phyloP scores from a whole-genome alignment of 2,888 invertebrate species.

The Hyalella azteca region DNA sequence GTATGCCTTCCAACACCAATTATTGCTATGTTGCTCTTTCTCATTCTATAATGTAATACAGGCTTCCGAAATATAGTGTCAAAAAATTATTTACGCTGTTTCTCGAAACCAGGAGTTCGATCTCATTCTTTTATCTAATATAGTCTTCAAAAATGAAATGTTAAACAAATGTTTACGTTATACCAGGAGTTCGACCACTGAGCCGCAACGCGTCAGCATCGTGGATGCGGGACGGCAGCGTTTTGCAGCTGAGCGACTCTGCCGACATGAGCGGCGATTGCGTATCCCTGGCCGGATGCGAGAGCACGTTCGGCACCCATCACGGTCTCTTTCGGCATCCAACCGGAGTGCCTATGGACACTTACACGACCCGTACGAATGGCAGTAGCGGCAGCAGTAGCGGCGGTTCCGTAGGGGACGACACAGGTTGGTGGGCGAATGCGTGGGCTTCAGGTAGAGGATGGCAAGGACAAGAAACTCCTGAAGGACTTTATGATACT shows the following conservation, averaged over 20 bases:
- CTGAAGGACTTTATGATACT: conserved; percentile 54
- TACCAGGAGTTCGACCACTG: neutral
- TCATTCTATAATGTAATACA: too few species aligned
- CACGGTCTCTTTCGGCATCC: conserved; percentile 22
- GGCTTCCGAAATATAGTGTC: too few species aligned
- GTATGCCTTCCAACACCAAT: too few species aligned
- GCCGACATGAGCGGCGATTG: conserved; percentile 48
- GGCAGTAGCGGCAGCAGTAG: conserved; percentile 42
- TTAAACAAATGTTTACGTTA: too few species aligned
- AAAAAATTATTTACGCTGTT: too few species aligned
- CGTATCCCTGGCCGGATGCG: conserved; percentile 50
- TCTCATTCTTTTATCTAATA: too few species aligned
- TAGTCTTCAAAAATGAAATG: too few species aligned
- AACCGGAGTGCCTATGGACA: conserved; percentile 16
- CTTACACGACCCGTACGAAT: conserved; percentile 12
- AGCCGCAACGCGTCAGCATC: conserved; percentile 48
- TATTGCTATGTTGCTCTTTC: too few species aligned
- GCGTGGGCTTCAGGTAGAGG: conserved; percentile 53
- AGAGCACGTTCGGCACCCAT: conserved; percentile 42
- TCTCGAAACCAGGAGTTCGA: too few species aligned
- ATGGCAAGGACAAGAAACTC: conserved; percentile 46
- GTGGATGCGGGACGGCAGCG: conserved; percentile 49
- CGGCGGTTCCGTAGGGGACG: conserved; percentile 41
- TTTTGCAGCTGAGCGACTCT: conserved; percentile 26
- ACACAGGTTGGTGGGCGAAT: conserved; percentile 51